Base-by-base conservation (phyloP, 2,797 vertebrate species). In the Chaenodraco wilsoni region DNA sequence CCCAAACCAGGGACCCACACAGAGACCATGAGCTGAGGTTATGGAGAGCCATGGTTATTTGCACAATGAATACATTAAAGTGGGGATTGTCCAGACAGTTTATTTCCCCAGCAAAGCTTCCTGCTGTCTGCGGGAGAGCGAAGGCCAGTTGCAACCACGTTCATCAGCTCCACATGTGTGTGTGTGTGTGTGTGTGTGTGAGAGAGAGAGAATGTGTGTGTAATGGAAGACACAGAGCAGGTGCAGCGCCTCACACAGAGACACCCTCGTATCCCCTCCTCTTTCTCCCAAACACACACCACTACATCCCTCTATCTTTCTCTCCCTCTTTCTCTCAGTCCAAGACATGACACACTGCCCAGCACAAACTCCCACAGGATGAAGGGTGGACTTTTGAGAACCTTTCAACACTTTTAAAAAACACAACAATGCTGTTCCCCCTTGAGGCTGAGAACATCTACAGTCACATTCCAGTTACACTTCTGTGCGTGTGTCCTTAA, bases 201-300 rank as follows among this genome's bases (percentile, higher is more conserved):
- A 23, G 23, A 23, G 23, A 27, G 23, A 27, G 23, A 27, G 23
- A 27, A 43, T 61, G 74, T 54, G 63, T 76, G 46, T 80, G 75
- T 81, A 73, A 46, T 54, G 51, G 76, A 83, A 65, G 78, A 85
- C 62, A 69, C 50, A 79, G 76, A 93, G 91, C 93, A 94, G 93
- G 93, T 93, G 93, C 87, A 89, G 76, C 48, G 70, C 82, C 61
- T 93, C 87, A 89, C 85, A 84, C 76, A 63, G 56, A 90, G 89
- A 91, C 91, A 85, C 66, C 58, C 65, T 83, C 84, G 93, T 92
- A 92, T 92, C 88, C 87, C 88, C 87, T 81, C 68, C 41, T 81
- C 84, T 69, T 66, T 86, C 85, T 87, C 87, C 79, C 79, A 78
- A 21, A 79, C 78, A 81, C 83, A 74, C 85, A 72, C 72, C 79